Evolutionary conservation across 2,797 vertebrate genomes (phyloP).

Genomic region (Eremophila alpestris): DNA sequence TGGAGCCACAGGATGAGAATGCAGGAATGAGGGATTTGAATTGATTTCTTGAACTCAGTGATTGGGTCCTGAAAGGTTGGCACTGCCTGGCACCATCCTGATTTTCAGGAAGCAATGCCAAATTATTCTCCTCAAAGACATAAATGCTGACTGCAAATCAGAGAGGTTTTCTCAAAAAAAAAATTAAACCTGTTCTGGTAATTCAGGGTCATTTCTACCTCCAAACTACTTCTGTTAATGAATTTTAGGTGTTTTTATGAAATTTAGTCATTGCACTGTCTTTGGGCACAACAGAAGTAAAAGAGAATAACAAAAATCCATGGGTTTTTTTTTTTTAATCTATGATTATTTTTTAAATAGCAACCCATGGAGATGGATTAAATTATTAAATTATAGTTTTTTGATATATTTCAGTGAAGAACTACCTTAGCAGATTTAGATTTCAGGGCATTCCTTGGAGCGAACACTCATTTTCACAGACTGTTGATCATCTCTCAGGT

Average conservation of each 20-base stretch:
- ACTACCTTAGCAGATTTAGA: background rate
- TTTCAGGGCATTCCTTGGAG: background rate
- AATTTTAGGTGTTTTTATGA: background rate
- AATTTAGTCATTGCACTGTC: background rate
- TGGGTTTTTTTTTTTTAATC: accelerated
- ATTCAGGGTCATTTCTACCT: background rate
- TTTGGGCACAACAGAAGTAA: background rate
- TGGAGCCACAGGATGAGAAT: background rate
- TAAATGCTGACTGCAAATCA: background rate
- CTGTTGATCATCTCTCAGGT: background rate
- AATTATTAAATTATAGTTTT: background rate
- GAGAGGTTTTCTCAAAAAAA: background rate
- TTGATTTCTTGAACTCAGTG: background rate
- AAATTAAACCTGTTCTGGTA: background rate
- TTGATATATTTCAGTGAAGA: background rate
- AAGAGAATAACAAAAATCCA: background rate
- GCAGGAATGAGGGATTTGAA: background rate
- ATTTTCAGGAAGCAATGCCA: background rate
- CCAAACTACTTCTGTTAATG: background rate
- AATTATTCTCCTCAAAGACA: background rate
- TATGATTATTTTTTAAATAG: background rate
- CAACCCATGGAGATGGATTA: background rate
- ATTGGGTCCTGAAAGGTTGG: background rate
- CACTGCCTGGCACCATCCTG: background rate
- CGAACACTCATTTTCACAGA: background rate